phyloP scores from a whole-genome alignment of 2,113 vertebrate species.

The Dermatemys mawii region DNA sequence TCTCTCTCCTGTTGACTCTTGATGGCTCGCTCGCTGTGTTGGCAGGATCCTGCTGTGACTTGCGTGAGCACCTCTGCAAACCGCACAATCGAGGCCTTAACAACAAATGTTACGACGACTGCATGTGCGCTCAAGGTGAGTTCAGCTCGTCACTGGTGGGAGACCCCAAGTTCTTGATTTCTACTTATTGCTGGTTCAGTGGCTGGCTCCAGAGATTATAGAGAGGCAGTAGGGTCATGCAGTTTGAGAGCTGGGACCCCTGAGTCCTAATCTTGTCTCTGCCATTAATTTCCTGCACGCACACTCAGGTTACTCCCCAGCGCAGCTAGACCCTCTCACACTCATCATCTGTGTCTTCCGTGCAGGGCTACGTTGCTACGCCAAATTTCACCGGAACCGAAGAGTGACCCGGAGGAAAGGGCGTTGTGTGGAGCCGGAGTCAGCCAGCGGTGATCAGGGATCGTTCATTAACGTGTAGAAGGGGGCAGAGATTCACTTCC shows the following conservation, averaged over 20 bases:
- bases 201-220: fast-evolving
- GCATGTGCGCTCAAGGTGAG: constrained; percentile 97
- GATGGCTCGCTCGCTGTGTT: background rate
- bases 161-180: background rate
- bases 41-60: constrained; percentile 93
- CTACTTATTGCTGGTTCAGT: background rate
- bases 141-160: background rate
- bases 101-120: constrained; percentile 98
- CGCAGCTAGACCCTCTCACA: background rate
- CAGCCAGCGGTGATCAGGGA: constrained; percentile 87
- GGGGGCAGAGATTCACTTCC: background rate
- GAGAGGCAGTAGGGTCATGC: background rate
- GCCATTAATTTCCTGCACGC: background rate
- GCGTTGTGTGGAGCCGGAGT: constrained; percentile 93
- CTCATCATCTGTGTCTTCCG: background rate
- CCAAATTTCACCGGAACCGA: constrained; percentile 96
- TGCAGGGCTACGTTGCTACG: constrained; percentile 93
- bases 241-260: background rate
- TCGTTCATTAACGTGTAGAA: constrained; percentile 92
- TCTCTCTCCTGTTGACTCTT: background rate
- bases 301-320: background rate
- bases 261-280: background rate
- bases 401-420: constrained; percentile 93
- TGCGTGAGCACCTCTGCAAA: constrained; percentile 91
- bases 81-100: constrained; percentile 95